Percentiles rank a stretch among this genome's conserved stretches.
Evolutionary conservation across 2,113 vertebrate genomes (phyloP).

Genomic region (Neolamprologus kungweensis): DNA sequence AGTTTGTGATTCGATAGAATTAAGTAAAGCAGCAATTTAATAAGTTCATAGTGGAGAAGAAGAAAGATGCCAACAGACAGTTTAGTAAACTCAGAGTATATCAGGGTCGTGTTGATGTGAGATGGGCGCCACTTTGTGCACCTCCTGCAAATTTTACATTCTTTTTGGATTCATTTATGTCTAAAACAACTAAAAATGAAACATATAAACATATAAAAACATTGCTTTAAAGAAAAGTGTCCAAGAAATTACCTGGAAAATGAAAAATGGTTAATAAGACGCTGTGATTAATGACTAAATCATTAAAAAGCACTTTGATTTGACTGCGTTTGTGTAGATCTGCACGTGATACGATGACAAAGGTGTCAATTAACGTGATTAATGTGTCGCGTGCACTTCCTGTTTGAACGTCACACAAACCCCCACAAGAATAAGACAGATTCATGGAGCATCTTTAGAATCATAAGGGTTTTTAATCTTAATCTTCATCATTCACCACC

Average conservation of each 20-base stretch:
- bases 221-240: background rate
- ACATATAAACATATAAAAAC: background rate
- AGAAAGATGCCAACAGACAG: background rate
- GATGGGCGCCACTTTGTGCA: background rate
- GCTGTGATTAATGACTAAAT: background rate
- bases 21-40: background rate
- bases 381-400: background rate
- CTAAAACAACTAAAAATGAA: background rate
- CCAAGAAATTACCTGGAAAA: background rate
- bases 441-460: constrained; percentile 21
- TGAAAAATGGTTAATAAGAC: background rate
- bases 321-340: background rate
- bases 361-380: background rate
- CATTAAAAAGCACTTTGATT: background rate
- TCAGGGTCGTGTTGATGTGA: background rate
- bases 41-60: background rate
- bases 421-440: background rate
- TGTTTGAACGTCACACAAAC: background rate
- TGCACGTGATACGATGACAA: background rate
- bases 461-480: constrained; percentile 52
- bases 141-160: background rate
- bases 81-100: background rate
- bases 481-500: constrained; percentile 36
- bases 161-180: background rate
- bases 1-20: background rate